Percentiles rank a stretch among this genome's conserved stretches.
These are phyloP conservation scores for Vanessa atalanta DNA, from an alignment of 1,140 invertebrate species.

Conservation along the genomic window DNA sequence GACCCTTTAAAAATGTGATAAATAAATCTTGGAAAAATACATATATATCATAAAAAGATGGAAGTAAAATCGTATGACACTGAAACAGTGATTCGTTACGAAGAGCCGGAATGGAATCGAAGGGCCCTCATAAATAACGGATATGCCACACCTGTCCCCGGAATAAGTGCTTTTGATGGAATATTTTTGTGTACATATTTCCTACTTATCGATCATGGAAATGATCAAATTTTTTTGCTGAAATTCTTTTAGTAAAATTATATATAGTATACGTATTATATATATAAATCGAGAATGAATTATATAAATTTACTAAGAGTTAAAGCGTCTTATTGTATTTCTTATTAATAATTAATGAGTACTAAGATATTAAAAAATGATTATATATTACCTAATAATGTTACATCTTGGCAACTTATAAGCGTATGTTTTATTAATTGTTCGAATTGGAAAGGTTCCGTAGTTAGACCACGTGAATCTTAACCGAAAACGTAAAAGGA, in stretches of 20 bases:
- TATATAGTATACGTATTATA: too few relatives aligned
- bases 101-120: constrained; percentile 39
- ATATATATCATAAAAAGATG: constrained; percentile 31
- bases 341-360: too few relatives aligned
- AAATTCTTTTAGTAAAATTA: not conserved
- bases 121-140: constrained; percentile 60
- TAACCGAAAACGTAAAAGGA: too few relatives aligned
- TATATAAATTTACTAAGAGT: too few relatives aligned
- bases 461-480: too few relatives aligned
- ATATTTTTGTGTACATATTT: constrained; percentile 46
- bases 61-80: constrained; percentile 53
- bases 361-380: too few relatives aligned
- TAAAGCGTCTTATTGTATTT: too few relatives aligned
- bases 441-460: too few relatives aligned
- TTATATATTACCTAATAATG: too few relatives aligned
- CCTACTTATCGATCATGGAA: constrained; percentile 35
- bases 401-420: too few relatives aligned
- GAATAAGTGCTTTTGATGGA: constrained; percentile 45
- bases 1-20: constrained; percentile 23
- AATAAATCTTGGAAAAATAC: constrained; percentile 38
- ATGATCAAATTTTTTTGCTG: constrained; percentile 25
- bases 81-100: constrained; percentile 51
- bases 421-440: too few relatives aligned
- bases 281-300: too few relatives aligned
- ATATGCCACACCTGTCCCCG: constrained; percentile 58